These are phyloP conservation scores for Pocillopora grandis DNA, from an alignment of 92 coral and sea anemone genomes.

Conservation along the genomic window DNA sequence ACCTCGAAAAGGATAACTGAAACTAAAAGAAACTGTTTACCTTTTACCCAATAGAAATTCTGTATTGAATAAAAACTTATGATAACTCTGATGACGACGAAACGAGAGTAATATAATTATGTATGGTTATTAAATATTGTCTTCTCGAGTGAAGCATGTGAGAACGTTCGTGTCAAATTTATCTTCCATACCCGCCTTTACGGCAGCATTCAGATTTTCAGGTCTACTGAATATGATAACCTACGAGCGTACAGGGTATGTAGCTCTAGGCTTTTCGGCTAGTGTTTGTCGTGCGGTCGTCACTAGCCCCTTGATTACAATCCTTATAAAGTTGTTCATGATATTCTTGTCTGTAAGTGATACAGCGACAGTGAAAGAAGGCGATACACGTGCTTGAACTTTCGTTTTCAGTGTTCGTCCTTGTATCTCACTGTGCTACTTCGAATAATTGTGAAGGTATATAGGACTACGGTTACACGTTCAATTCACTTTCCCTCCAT, in stretches of 20 bases:
- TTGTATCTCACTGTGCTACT: neutral
- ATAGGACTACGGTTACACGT: conserved; percentile 1
- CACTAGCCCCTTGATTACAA: neutral
- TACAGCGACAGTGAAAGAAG: too few relatives aligned
- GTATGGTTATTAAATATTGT: neutral
- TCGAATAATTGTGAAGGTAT: neutral
- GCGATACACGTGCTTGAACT: too few relatives aligned
- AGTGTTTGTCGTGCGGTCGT: neutral
- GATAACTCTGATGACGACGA: neutral
- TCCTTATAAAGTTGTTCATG: neutral
- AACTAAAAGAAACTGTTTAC: neutral
- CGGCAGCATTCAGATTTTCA: conserved; percentile 2
- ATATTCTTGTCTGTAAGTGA: too few relatives aligned
- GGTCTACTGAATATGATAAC: conserved; percentile 2
- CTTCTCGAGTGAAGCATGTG: neutral
- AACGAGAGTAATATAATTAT: neutral
- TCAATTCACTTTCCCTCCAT: conserved; percentile 52
- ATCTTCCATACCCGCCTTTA: conserved; percentile 3
- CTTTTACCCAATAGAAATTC: neutral
- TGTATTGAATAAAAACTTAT: neutral
- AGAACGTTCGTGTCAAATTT: conserved; percentile 5
- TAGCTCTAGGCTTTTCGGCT: neutral
- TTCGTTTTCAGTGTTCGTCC: too few relatives aligned
- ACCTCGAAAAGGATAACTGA: neutral
- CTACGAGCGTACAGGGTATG: neutral